Conservation (phyloP, 1,140 invertebrate genomes). For the Platyscapa corneri region DNA sequence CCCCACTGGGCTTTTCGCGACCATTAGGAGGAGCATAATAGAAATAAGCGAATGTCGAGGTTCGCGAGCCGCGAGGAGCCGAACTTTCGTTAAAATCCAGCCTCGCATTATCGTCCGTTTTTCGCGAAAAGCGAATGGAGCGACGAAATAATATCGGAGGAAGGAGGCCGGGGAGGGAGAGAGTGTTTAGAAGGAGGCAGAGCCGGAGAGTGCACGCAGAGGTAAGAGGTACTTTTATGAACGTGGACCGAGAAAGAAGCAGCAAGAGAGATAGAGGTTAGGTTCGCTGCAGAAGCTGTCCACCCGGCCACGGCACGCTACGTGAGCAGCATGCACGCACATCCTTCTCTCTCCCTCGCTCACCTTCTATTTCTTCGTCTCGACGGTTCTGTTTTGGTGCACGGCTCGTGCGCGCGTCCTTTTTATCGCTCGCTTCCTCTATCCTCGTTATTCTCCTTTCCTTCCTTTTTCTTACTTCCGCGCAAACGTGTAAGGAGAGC, state of each 20-base stretch:
- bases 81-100: too few relatives aligned
- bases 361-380: constrained; percentile 14
- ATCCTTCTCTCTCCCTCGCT: constrained; percentile 50
- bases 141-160: background rate
- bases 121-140: too few relatives aligned
- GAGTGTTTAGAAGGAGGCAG: constrained; percentile 24
- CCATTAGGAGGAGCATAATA: too few relatives aligned
- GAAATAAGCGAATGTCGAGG: too few relatives aligned
- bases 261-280: constrained; percentile 42
- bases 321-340: constrained; percentile 72
- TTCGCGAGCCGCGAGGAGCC: too few relatives aligned
- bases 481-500: constrained; percentile 8
- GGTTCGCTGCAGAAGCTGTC: constrained; percentile 16
- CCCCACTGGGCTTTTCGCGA: too few relatives aligned
- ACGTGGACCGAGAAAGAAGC: background rate
- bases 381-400: constrained; percentile 42
- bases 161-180: background rate
- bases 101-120: too few relatives aligned
- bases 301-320: constrained; percentile 44
- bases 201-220: background rate
- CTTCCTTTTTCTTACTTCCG: background rate
- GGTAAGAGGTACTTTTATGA: background rate
- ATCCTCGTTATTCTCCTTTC: constrained; percentile 12
- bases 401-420: background rate
- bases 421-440: constrained; percentile 34